These are phyloP conservation scores for Pavo muticus DNA, from an alignment of 2,113 vertebrate species.

Conservation along the genomic window DNA sequence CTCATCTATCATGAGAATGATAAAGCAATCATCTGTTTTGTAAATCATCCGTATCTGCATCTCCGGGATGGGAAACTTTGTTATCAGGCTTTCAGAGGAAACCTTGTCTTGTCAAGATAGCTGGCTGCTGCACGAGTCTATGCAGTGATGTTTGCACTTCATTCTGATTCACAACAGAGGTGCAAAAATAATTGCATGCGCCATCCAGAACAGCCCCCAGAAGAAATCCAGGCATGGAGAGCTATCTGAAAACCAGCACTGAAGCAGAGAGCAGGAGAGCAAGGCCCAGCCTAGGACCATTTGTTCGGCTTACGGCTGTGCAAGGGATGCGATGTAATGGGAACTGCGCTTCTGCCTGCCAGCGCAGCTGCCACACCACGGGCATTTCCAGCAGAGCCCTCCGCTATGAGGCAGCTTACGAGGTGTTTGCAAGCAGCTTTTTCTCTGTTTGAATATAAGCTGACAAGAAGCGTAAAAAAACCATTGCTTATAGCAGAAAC, in stretches of 20 bases:
- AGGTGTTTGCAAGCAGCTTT: background rate
- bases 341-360: background rate
- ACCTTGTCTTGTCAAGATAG: accelerated
- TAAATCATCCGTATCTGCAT: background rate
- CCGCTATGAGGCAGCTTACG: background rate
- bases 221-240: accelerated
- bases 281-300: background rate
- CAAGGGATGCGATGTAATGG: accelerated
- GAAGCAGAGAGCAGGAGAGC: background rate
- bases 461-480: background rate
- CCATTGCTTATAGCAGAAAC: background rate
- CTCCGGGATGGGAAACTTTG: background rate
- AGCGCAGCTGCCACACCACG: background rate
- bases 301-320: background rate
- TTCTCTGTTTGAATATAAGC: accelerated
- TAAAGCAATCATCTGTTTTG: background rate
- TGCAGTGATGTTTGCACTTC: background rate
- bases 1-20: accelerated
- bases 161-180: background rate
- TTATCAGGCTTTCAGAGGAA: background rate
- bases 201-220: background rate
- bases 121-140: accelerated
- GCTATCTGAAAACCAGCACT: background rate
- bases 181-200: background rate
- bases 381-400: background rate